Evolutionary conservation across 2,888 invertebrate genomes (phyloP).

Genomic region (Plagodis dolabraria): DNA sequence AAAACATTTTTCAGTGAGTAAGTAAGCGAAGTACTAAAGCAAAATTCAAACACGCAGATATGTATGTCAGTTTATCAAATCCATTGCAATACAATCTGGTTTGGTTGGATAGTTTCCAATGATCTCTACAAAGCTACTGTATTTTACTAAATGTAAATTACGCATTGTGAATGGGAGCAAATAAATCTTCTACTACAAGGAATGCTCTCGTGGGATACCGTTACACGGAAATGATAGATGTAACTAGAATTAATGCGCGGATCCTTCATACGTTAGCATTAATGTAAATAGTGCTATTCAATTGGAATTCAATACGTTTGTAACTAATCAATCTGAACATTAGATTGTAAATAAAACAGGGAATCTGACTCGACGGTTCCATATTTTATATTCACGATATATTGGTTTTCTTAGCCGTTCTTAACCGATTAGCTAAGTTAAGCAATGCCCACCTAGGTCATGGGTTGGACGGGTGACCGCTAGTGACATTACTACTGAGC

Average conservation of each 20-base stretch:
- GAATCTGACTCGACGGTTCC: background rate
- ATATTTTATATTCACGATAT: too few species aligned
- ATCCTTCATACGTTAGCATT: constrained; percentile 34
- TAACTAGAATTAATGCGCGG: constrained; percentile 30
- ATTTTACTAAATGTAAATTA: constrained; percentile 47
- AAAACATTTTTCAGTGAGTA: background rate
- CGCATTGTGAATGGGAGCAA: constrained; percentile 49
- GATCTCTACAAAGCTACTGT: constrained; percentile 39
- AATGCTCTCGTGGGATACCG: constrained; percentile 43
- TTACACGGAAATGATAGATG: constrained; percentile 37
- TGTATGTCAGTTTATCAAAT: constrained; percentile 24
- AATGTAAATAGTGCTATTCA: constrained; percentile 31
- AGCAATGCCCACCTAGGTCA: too few species aligned
- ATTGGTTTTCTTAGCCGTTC: too few species aligned
- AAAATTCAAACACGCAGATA: constrained; percentile 28
- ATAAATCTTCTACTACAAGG: constrained; percentile 45
- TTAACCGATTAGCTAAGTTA: too few species aligned
- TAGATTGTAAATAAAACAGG: constrained; percentile 14
- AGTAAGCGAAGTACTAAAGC: background rate
- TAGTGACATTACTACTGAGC: too few species aligned
- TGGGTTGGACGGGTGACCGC: too few species aligned
- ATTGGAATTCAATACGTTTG: constrained; percentile 34
- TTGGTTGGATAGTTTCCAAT: constrained; percentile 60
- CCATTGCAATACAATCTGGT: constrained; percentile 30
- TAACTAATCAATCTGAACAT: constrained; percentile 25